Percentiles rank a stretch among this genome's conserved stretches.
Conservation (phyloP, 1,140 invertebrate species). For the Nephotettix cincticeps region DNA sequence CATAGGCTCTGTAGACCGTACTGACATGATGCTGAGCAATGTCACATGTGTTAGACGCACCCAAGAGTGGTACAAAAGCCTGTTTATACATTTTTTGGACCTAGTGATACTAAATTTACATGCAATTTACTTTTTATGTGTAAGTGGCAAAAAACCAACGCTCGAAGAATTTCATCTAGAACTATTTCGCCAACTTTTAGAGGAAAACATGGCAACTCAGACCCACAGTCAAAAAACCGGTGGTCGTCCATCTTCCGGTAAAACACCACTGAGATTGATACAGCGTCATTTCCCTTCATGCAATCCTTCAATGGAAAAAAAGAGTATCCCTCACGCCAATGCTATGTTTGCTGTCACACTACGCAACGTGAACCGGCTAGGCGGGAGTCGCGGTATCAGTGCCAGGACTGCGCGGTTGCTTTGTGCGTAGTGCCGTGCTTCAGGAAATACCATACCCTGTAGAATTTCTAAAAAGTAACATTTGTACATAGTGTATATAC, state of each 20-base stretch:
- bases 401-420: too few relatives aligned
- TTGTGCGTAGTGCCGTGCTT: too few relatives aligned
- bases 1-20: conserved; percentile 46
- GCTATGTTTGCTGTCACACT: too few relatives aligned
- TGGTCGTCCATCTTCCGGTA: background rate
- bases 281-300: too few relatives aligned
- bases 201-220: conserved; percentile 17
- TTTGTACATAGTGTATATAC: too few relatives aligned
- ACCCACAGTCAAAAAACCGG: background rate
- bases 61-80: conserved; percentile 47
- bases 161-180: conserved; percentile 22
- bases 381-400: too few relatives aligned
- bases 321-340: too few relatives aligned
- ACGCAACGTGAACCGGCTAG: too few relatives aligned
- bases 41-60: conserved; percentile 48
- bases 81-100: conserved; percentile 41
- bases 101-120: conserved; percentile 28
- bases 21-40: conserved; percentile 43
- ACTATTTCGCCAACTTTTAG: conserved; percentile 17
- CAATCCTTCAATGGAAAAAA: too few relatives aligned
- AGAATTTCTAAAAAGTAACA: too few relatives aligned
- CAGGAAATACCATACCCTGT: too few relatives aligned
- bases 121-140: background rate
- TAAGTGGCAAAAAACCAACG: background rate
- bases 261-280: background rate